Evolutionary conservation across 2,797 vertebrate genomes (phyloP).

Genomic region (Gallinago nigripennis): DNA sequence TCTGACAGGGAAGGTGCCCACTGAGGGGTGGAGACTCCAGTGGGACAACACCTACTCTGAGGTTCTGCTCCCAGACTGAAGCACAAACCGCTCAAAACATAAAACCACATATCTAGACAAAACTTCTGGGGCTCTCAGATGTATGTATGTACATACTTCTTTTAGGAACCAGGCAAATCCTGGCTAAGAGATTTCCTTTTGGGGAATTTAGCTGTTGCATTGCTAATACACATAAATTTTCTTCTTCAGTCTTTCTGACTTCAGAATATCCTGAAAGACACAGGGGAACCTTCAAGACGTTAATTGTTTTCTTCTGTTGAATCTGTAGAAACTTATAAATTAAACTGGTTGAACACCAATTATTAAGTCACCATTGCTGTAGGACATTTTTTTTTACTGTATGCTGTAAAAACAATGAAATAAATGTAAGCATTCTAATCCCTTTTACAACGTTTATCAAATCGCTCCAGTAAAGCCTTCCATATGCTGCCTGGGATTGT

Average conservation of each 20-base stretch:
- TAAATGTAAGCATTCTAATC: slow-evolving; percentile 67
- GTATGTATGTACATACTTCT: neutral
- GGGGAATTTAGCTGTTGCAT: neutral
- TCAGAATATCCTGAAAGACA: neutral
- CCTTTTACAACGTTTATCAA: slow-evolving; percentile 80
- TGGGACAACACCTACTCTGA: neutral
- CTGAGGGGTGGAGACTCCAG: rapidly evolving
- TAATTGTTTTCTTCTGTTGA: neutral
- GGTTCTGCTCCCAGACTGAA: neutral
- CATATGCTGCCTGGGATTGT: slow-evolving; percentile 91
- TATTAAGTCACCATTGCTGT: neutral
- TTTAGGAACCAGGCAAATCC: neutral
- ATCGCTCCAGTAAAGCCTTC: slow-evolving; percentile 89
- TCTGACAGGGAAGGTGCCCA: neutral
- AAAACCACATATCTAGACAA: neutral
- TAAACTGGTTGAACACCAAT: neutral
- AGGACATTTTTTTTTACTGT: slow-evolving; percentile 8
- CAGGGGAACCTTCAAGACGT: neutral
- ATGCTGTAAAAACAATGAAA: slow-evolving; percentile 10
- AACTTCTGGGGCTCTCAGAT: neutral
- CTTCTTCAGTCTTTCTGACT: neutral
- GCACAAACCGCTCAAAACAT: neutral
- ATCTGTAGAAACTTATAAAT: neutral
- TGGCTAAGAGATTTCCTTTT: neutral
- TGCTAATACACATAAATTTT: neutral